A percentile compares a stretch with the other conserved stretches of the same genome.
phyloP scores from a whole-genome alignment of 2,888 invertebrate species.

The Subacronicta megacephala region DNA sequence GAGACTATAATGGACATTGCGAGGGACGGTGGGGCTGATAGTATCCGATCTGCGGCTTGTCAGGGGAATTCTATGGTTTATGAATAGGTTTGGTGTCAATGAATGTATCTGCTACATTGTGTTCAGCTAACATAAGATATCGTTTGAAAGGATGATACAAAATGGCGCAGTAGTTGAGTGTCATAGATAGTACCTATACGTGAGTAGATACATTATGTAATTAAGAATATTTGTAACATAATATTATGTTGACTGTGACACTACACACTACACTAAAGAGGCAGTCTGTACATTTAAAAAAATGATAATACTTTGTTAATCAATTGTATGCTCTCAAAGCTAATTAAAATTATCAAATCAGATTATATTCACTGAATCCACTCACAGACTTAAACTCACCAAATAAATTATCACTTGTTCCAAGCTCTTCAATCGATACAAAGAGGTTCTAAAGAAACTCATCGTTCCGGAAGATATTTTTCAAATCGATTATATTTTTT shows the following conservation, averaged over 20 bases:
- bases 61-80: constrained; percentile 68
- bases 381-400: constrained; percentile 3
- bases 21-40: constrained; percentile 73
- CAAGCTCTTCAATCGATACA: neutral
- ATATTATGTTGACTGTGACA: no score
- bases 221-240: no score
- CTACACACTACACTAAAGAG: no score
- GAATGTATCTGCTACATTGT: constrained; percentile 63
- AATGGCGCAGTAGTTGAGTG: constrained; percentile 23
- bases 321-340: no score
- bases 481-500: no score
- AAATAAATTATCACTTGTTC: neutral
- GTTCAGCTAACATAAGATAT: constrained; percentile 52
- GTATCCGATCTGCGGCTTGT: constrained; percentile 76
- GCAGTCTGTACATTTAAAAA: no score
- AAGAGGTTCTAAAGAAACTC: neutral
- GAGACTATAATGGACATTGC: constrained; percentile 74
- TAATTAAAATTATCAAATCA: neutral
- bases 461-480: neutral
- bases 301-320: no score
- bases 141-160: constrained; percentile 35
- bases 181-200: no score
- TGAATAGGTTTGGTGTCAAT: constrained; percentile 70
- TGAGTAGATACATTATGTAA: no score
- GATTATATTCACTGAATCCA: neutral